These are phyloP conservation scores for Temnothorax ravouxi DNA, from an alignment of 2,888 invertebrate genomes.

Conservation along the genomic window DNA sequence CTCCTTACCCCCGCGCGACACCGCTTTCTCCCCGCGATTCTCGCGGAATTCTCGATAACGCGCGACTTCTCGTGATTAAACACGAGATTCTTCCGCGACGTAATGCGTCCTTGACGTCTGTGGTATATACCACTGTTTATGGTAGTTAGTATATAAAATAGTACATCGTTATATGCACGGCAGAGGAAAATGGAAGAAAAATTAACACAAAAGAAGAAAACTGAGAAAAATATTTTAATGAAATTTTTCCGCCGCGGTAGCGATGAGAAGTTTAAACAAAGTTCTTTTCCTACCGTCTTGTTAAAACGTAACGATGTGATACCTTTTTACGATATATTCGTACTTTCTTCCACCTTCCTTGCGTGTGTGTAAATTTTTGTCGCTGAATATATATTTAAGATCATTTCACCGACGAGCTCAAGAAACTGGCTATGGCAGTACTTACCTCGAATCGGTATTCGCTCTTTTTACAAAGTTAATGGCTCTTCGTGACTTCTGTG, in stretches of 20 bases:
- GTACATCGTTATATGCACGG: neutral
- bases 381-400: slow-evolving; percentile 7
- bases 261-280: slow-evolving; percentile 6
- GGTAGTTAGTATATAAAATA: neutral
- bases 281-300: neutral
- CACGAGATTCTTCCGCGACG: slow-evolving; percentile 16
- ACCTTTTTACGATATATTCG: neutral
- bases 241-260: neutral
- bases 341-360: neutral
- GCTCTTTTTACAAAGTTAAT: slow-evolving; percentile 36
- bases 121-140: neutral
- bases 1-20: neutral
- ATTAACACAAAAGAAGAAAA: neutral
- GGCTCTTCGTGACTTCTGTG: slow-evolving; percentile 23
- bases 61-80: slow-evolving; percentile 1
- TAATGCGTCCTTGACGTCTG: slow-evolving; percentile 49
- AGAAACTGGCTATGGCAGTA: slow-evolving; percentile 37
- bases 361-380: neutral
- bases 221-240: neutral
- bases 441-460: slow-evolving; percentile 53
- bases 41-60: slow-evolving; percentile 12
- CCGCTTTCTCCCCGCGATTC: neutral
- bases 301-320: neutral
- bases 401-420: slow-evolving; percentile 1
- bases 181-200: slow-evolving; percentile 6